These are phyloP conservation scores for Melanostigma gelatinosum DNA, from an alignment of 2,113 vertebrate species.

Conservation along the genomic window DNA sequence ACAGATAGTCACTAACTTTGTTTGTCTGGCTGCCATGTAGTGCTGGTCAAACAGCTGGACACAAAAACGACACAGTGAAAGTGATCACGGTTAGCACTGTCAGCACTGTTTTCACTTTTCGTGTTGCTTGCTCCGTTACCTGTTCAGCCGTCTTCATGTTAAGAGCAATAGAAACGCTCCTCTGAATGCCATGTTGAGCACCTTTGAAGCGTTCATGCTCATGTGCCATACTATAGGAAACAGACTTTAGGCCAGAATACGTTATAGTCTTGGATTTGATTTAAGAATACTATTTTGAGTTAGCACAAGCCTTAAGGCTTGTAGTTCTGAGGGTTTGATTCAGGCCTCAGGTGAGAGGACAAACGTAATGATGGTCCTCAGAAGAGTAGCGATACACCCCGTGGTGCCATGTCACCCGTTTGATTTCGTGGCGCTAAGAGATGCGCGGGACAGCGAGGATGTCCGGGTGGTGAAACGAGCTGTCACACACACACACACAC, in stretches of 20 bases:
- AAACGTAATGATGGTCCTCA: not conserved
- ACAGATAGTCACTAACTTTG: not conserved
- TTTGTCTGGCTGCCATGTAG: not conserved
- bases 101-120: too few species aligned
- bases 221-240: not conserved
- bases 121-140: too few species aligned
- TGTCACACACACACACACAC: conserved; percentile 63
- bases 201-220: not conserved
- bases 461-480: conserved; percentile 70
- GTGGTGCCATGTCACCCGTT: conserved; percentile 51
- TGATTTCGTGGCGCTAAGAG: conserved; percentile 54
- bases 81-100: not conserved
- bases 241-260: not conserved
- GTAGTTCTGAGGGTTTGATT: not conserved
- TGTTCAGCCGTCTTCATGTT: too few species aligned
- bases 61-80: not conserved
- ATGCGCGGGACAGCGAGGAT: conserved; percentile 55
- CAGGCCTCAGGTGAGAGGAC: not conserved
- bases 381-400: not conserved
- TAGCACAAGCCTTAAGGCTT: not conserved
- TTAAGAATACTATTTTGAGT: not conserved
- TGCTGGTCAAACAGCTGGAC: not conserved
- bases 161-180: too few species aligned
- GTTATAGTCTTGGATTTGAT: not conserved
- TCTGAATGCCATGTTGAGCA: not conserved